Conservation (phyloP, 2,888 invertebrate genomes). For the Drosophila tripunctata region DNA sequence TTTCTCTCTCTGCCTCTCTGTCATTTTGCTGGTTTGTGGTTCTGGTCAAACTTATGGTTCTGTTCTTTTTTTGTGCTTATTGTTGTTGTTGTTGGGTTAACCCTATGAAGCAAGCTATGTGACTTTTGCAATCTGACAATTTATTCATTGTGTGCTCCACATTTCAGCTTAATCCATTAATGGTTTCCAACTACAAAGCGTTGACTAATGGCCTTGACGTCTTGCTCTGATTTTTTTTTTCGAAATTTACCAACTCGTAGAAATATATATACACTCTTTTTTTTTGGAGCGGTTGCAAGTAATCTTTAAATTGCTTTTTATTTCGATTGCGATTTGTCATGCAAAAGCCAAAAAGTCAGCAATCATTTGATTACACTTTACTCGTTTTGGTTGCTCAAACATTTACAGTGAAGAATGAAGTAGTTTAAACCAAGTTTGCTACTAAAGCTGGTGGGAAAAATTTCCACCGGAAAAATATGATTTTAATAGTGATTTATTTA, state of each 20-base stretch:
- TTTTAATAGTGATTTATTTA: too few species aligned
- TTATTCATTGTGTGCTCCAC: slow-evolving; percentile 71
- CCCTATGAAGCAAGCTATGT: slow-evolving; percentile 41
- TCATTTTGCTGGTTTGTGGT: slow-evolving; percentile 29
- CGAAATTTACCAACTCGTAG: slow-evolving; percentile 7
- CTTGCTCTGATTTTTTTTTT: neutral
- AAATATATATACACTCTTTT: slow-evolving; percentile 1
- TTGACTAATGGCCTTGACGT: slow-evolving; percentile 51
- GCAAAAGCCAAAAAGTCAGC: slow-evolving; percentile 7
- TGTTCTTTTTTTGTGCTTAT: slow-evolving; percentile 1
- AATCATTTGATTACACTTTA: slow-evolving; percentile 35
- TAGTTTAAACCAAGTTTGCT: too few species aligned
- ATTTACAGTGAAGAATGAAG: neutral
- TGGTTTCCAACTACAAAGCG: slow-evolving; percentile 59
- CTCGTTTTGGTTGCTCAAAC: neutral
- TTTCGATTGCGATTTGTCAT: neutral
- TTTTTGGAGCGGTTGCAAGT: slow-evolving; percentile 20
- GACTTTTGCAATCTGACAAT: slow-evolving; percentile 64
- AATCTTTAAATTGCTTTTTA: slow-evolving; percentile 31
- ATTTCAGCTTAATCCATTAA: slow-evolving; percentile 58
- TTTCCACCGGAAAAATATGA: too few species aligned
- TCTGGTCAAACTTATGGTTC: slow-evolving; percentile 18
- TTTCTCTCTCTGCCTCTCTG: neutral
- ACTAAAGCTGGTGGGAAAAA: too few species aligned
- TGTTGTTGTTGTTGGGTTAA: slow-evolving; percentile 34